A percentile compares a stretch with the other conserved stretches of the same genome.
Conservation (phyloP, 1,140 invertebrate species). For the Stegodyphus dumicola region DNA sequence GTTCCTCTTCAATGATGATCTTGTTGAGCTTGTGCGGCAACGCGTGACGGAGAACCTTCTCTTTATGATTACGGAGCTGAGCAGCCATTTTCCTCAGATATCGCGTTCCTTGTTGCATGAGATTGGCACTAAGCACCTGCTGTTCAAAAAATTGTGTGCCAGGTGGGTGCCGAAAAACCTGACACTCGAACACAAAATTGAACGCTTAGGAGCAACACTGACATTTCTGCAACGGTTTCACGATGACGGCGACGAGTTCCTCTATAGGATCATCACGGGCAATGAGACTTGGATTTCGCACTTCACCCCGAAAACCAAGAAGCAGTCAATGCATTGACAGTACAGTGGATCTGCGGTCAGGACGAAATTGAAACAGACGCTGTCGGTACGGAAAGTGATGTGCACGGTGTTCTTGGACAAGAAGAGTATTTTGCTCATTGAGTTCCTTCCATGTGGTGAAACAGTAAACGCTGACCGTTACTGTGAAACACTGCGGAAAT, state of each 20-base stretch:
- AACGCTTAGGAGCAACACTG: too few species aligned
- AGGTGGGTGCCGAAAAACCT: too few species aligned
- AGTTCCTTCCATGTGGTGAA: conserved; percentile 31
- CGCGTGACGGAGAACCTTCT: too few species aligned
- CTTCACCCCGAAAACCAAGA: neutral
- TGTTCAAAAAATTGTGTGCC: too few species aligned
- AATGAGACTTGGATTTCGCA: neutral
- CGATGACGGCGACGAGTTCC: neutral
- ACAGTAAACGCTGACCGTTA: conserved; percentile 44
- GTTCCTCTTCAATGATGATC: too few species aligned
- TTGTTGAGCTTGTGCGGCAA: too few species aligned
- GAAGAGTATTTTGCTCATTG: conserved; percentile 31
- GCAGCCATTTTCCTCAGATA: too few species aligned
- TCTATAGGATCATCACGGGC: conserved; percentile 2
- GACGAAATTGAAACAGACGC: neutral
- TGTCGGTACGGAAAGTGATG: conserved; percentile 1
- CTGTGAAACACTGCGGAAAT: conserved; percentile 15
- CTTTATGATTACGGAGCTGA: too few species aligned
- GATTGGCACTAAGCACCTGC: too few species aligned
- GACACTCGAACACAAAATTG: too few species aligned
- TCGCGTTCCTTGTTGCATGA: too few species aligned
- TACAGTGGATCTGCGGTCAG: neutral
- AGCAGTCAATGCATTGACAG: neutral
- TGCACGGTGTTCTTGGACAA: conserved; percentile 57
- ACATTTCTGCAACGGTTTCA: too few species aligned